phyloP scores from a whole-genome alignment of 2,888 invertebrate species.

The Cheilosia scutellata region DNA sequence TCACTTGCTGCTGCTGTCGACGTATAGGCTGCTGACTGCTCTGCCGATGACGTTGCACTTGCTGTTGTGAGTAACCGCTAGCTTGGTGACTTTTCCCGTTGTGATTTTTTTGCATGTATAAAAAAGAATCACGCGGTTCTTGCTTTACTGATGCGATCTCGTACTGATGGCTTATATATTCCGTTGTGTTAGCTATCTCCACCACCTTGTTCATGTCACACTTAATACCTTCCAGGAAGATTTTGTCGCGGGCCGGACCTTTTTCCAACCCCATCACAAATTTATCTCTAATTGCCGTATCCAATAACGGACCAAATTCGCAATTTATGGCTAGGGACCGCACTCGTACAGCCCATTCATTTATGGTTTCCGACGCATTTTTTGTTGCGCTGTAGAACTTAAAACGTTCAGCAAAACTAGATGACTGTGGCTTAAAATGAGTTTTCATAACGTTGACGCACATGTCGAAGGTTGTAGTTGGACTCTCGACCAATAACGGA shows the following conservation, averaged over 20 bases:
- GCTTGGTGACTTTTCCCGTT: not conserved
- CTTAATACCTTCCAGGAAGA: conserved; percentile 55
- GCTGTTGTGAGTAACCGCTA: conserved; percentile 25
- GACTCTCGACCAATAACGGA: conserved; percentile 48
- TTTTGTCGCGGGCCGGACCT: conserved; percentile 59
- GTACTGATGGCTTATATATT: conserved; percentile 47
- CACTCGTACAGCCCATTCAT: conserved; percentile 74
- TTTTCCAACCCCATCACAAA: conserved; percentile 67
- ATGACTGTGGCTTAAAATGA: conserved; percentile 70
- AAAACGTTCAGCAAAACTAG: conserved; percentile 69
- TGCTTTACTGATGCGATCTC: conserved; percentile 3
- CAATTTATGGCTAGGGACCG: conserved; percentile 57
- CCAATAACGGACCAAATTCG: conserved; percentile 27
- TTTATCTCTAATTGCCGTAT: conserved; percentile 41
- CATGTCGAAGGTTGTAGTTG: conserved; percentile 33
- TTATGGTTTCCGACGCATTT: conserved; percentile 43
- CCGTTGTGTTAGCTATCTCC: conserved; percentile 50
- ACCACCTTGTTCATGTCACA: conserved; percentile 33
- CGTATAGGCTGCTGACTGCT: conserved; percentile 3
- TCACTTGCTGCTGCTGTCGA: conserved; percentile 30
- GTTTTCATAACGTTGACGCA: conserved; percentile 39
- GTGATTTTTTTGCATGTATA: conserved; percentile 11
- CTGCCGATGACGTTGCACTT: conserved; percentile 9
- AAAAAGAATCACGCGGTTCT: conserved; percentile 22
- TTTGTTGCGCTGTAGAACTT: conserved; percentile 71